Percentiles rank a stretch among this genome's conserved stretches.
These are phyloP conservation scores for Apogon talboti DNA, from an alignment of 2,797 vertebrate genomes.

Conservation along the genomic window DNA sequence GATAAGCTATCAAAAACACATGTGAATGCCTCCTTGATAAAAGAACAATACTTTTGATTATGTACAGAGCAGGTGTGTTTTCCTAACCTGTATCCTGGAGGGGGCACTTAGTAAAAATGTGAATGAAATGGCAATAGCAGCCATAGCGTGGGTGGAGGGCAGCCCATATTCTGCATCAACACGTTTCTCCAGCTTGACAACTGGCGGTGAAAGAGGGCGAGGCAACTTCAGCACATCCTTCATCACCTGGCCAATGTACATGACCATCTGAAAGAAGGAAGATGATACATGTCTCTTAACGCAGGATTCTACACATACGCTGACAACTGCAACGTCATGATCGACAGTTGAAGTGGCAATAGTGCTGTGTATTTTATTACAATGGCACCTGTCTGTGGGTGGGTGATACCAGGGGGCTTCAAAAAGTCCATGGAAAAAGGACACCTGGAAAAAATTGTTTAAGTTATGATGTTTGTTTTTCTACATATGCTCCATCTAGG, in stretches of 20 bases:
- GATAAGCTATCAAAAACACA: too few relatives aligned
- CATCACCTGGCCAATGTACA: slow-evolving; percentile 95
- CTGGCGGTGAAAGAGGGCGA: slow-evolving; percentile 90
- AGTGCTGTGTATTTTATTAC: too few relatives aligned
- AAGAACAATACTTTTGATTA: too few relatives aligned
- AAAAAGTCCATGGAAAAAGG: too few relatives aligned
- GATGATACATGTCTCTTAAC: not conserved
- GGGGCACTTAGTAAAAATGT: slow-evolving; percentile 87
- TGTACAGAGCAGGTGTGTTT: not conserved
- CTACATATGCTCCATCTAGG: too few relatives aligned
- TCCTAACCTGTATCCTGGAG: slow-evolving; percentile 88
- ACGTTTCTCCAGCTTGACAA: slow-evolving; percentile 91
- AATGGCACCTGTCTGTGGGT: too few relatives aligned
- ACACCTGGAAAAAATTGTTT: too few relatives aligned
- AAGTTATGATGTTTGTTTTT: too few relatives aligned
- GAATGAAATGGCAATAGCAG: slow-evolving; percentile 92
- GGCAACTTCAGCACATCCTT: slow-evolving; percentile 96
- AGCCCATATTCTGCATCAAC: slow-evolving; percentile 92
- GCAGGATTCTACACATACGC: not conserved
- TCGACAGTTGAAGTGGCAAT: too few relatives aligned
- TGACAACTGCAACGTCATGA: too few relatives aligned
- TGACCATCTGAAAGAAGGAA: slow-evolving; percentile 85
- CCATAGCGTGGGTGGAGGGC: slow-evolving; percentile 97
- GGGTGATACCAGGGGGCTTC: too few relatives aligned
- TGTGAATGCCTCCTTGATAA: too few relatives aligned